Evolutionary conservation across 2,113 vertebrate species (phyloP), one percentile per base, ranked within the genome.

Genomic region (Motacilla alba): DNA sequence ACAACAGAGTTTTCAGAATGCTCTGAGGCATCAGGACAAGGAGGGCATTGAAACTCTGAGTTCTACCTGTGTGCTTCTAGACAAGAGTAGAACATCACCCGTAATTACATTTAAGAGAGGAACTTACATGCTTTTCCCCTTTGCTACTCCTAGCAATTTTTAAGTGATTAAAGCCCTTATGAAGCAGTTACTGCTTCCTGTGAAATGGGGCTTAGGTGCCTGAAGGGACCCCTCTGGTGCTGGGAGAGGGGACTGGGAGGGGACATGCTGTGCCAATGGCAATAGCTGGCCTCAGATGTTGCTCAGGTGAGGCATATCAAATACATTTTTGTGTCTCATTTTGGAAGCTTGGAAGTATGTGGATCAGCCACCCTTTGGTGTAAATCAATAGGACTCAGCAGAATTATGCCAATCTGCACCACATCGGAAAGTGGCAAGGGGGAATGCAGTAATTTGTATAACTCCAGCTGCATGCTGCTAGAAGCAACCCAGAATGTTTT

Each of bases 391-490:
- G 64, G 52, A 52, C 24, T 75, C 15, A 50, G 53, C 26, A 72
- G 87, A 63, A 37, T 58, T 21, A 26, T 13, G 11, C 43, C 23
- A 27, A 1, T 76, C 90, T 59, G 37, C 3, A 35, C 11, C 35
- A 10, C 0, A 1, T 85, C 72, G 55, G 33, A 43, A 83, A n/a
- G 26, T 6, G 31, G 23, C 64, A 27, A 0, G 1, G 10, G 18
- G 21, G 19, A 26, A 73, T 77, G 55, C 52, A 64, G 10, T 64
- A 44, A 49, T 81, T 94, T 39, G 20, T 58, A 0, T 20, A 59
- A 30, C 39, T 44, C 8, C 35, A 59, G 6, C 60, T 78, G 16
- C 39, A 28, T 0, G 0, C 41, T 44, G 18, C 44, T 60, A 47
- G 52, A 60, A 84, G 56, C 43, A 55, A 5, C 24, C 23, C 23